Percentiles rank a stretch among this genome's conserved stretches.
Conservation (phyloP, 2,113 vertebrate species). For the Lycaon pictus region DNA sequence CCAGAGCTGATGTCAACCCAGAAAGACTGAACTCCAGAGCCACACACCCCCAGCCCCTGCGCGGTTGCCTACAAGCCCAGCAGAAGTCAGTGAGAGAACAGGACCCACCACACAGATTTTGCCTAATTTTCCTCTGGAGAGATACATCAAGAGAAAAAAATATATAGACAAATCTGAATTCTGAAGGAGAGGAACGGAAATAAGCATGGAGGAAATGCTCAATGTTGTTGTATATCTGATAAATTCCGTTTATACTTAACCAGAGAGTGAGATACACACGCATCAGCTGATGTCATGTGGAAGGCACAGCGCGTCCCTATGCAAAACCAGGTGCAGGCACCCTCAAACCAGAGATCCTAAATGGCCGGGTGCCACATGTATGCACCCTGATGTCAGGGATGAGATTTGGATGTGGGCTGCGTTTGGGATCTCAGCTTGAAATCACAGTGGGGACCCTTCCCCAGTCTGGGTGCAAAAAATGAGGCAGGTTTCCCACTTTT, state of each 20-base stretch:
- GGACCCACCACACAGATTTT: rapidly evolving
- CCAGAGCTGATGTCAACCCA: neutral
- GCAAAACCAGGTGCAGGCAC: rapidly evolving
- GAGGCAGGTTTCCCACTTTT: neutral
- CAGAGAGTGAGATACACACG: rapidly evolving
- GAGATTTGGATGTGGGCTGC: neutral
- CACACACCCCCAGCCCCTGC: rapidly evolving
- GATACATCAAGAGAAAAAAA: neutral
- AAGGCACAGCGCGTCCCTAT: rapidly evolving
- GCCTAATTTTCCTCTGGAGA: neutral
- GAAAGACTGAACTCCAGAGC: rapidly evolving
- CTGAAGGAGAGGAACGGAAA: neutral
- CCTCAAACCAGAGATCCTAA: rapidly evolving
- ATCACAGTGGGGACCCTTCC: rapidly evolving
- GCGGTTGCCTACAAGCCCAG: neutral
- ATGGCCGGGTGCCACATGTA: rapidly evolving
- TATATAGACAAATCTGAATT: neutral
- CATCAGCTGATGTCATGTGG: rapidly evolving
- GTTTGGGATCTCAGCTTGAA: rapidly evolving
- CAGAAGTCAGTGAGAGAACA: rapidly evolving
- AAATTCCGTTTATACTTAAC: rapidly evolving
- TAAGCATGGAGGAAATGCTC: rapidly evolving
- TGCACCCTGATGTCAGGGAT: rapidly evolving
- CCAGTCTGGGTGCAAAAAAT: rapidly evolving
- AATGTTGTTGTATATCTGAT: rapidly evolving